Conservation (phyloP, 2,888 invertebrate genomes). For the Sesia apiformis region DNA sequence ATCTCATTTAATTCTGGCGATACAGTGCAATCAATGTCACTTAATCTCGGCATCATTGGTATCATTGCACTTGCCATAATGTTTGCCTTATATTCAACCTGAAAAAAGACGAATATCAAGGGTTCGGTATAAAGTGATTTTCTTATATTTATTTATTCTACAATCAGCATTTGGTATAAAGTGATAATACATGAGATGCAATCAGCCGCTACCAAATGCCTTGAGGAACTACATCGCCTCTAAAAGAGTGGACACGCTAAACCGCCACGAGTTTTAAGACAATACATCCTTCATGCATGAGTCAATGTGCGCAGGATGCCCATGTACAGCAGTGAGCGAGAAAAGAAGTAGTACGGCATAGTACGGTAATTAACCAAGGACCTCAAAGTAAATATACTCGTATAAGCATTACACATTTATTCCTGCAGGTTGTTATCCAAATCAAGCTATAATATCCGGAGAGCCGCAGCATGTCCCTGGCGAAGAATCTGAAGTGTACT, state of each 20-base stretch:
- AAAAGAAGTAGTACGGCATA: no score
- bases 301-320: no score
- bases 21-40: conserved; percentile 27
- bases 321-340: no score
- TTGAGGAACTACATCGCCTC: no score
- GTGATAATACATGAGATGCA: no score
- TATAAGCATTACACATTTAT: conserved; percentile 43
- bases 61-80: conserved; percentile 41
- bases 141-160: no score
- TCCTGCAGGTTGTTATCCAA: conserved; percentile 55
- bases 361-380: background rate
- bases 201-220: no score
- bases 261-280: no score
- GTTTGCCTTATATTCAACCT: conserved; percentile 44
- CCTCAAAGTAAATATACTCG: background rate
- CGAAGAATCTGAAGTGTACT: conserved; percentile 67
- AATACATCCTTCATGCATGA: no score
- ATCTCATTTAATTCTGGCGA: conserved; percentile 29
- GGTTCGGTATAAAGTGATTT: no score
- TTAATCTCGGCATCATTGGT: conserved; percentile 41
- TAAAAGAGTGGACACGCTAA: no score
- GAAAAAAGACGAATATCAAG: background rate
- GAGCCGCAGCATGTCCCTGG: conserved; percentile 77
- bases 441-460: conserved; percentile 49
- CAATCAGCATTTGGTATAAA: no score